Evolutionary conservation across 2,797 vertebrate species (phyloP).

Genomic region (Adrianichthys oophorus): DNA sequence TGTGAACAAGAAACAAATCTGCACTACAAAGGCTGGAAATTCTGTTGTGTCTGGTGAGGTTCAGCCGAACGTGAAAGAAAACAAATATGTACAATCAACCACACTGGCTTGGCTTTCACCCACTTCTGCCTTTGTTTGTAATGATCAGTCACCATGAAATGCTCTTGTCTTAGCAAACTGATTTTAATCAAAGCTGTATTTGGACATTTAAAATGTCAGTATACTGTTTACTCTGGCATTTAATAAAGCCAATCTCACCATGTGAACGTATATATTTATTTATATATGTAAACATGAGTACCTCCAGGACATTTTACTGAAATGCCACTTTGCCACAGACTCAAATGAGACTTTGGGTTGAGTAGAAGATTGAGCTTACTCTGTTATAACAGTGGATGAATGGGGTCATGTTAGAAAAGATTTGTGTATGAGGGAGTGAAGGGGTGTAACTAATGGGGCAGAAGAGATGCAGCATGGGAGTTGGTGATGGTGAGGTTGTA

Average conservation of each 20-base stretch:
- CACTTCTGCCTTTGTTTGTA: slow-evolving; percentile 15
- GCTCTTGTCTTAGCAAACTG: slow-evolving; percentile 19
- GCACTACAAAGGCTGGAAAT: too few relatives aligned
- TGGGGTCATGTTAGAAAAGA: slow-evolving; percentile 16
- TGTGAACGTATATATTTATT: slow-evolving; percentile 9
- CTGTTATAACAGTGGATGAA: slow-evolving; percentile 1
- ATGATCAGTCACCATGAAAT: slow-evolving; percentile 6
- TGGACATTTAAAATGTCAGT: slow-evolving; percentile 45
- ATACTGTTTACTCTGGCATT: slow-evolving; percentile 38
- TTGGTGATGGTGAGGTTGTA: slow-evolving; percentile 8
- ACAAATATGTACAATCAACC: slow-evolving; percentile 26
- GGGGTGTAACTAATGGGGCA: slow-evolving; percentile 35
- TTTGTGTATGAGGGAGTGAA: slow-evolving; percentile 7
- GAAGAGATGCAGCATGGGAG: slow-evolving; percentile 18
- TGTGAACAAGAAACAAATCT: too few relatives aligned
- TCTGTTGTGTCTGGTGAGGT: background rate
- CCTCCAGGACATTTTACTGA: slow-evolving; percentile 14
- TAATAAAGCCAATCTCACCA: slow-evolving; percentile 37
- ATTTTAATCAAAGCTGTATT: slow-evolving; percentile 30
- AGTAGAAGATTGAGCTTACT: background rate
- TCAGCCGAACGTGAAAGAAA: slow-evolving; percentile 21
- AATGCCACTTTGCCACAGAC: slow-evolving; percentile 32
- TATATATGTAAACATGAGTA: slow-evolving; percentile 9
- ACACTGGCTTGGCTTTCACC: slow-evolving; percentile 14
- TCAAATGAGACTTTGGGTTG: slow-evolving; percentile 6